A percentile compares a stretch with the other conserved stretches of the same genome.
phyloP scores from a whole-genome alignment of 1,140 invertebrate species.

The Manduca sexta region DNA sequence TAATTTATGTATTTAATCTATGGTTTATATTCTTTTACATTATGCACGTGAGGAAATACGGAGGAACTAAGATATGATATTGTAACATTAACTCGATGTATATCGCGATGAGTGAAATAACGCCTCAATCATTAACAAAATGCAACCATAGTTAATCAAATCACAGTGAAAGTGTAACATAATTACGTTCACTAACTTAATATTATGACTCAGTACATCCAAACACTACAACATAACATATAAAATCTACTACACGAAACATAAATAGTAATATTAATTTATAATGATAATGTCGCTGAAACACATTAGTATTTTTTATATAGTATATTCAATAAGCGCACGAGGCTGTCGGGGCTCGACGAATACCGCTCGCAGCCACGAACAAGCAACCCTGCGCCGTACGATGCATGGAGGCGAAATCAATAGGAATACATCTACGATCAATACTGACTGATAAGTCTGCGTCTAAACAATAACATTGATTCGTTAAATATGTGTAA shows the following conservation, averaged over 20 bases:
- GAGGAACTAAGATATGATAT: not conserved
- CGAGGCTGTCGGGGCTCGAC: not conserved
- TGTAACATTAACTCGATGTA: not conserved
- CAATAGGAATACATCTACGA: constrained; percentile 5
- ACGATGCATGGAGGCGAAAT: not conserved
- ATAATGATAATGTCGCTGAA: constrained; percentile 26
- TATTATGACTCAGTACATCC: constrained; percentile 60
- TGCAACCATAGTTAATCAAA: constrained; percentile 61
- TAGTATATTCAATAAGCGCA: not conserved
- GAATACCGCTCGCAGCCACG: not conserved
- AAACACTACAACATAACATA: constrained; percentile 51
- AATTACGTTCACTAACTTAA: constrained; percentile 65
- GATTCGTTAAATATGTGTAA: constrained; percentile 46
- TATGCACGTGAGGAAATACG: not conserved
- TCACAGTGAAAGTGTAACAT: constrained; percentile 67
- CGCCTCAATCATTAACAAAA: constrained; percentile 49
- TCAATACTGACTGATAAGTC: constrained; percentile 25
- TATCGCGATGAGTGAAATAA: constrained; percentile 23
- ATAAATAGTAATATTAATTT: constrained; percentile 25
- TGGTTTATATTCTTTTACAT: not conserved
- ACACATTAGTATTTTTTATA: constrained; percentile 6
- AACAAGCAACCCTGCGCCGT: not conserved
- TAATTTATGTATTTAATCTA: constrained; percentile 28
- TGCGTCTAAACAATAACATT: constrained; percentile 44
- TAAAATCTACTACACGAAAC: constrained; percentile 41